Evolutionary conservation across 2,888 invertebrate species (phyloP), one percentile per base, ranked within the genome.

Genomic region (Andrena minutula): DNA sequence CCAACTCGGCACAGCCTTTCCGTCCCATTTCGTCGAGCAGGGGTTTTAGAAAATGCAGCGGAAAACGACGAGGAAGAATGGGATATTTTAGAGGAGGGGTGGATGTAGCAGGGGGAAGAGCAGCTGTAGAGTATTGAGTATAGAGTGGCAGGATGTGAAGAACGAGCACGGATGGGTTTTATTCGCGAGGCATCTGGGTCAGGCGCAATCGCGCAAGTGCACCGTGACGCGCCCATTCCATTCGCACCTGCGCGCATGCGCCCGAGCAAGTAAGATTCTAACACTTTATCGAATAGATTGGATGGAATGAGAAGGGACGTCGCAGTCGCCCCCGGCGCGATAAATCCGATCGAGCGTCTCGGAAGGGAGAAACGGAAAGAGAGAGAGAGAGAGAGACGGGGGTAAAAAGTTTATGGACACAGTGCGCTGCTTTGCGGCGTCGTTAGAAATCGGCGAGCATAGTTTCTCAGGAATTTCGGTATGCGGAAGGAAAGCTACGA

Each of bases 401-500:
- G 7, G 30, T 30, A 30, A 66, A 66, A 65, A 10, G 12, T 28
- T 41, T 41, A 41, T 1, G 41, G 16, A 41, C 41, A 41, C 58
- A 12, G 41, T 23, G 23, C 10, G 56, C 56, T 26, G 23, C 10
- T 56, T 56, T 56, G 23, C 56, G 56, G 41, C 73, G 26, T 26
- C 74, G 87, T 89, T 90, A 88, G 89, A 88, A 92, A 91, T 90
- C 88, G 90, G 90, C 89, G 90, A 83, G 68, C 56, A n/a, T 86
- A 86, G 89, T 86, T 86, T 88, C 86, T 82, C 80, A 81, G 87
- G 91, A 90, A 92, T 92, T 90, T 91, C 84, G 90, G 92, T 91
- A 92, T 92, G 92, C 92, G 92, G 92, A 92, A 92, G 92, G 91
- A 92, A 92, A 92, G 91, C 88, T 88, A 82, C 84, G 79, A 77